These are phyloP conservation scores for Aurelia sp. DNA, from an alignment of 30 jellyfish, hydroid and myxozoan genomes.

Conservation along the genomic window DNA sequence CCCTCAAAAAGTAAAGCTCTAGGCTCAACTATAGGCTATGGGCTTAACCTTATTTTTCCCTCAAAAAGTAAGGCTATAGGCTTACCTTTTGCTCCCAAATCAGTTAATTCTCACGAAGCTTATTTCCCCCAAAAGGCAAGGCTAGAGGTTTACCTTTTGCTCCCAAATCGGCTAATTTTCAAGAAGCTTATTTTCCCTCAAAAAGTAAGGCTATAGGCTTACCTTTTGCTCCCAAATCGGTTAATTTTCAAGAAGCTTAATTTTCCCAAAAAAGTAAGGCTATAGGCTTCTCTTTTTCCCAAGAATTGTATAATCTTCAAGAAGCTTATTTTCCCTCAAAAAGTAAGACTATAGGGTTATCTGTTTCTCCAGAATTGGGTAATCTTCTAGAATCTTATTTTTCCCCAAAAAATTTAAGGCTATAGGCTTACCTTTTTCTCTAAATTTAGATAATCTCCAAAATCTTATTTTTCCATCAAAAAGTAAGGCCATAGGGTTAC, in stretches of 20 bases:
- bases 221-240: not conserved
- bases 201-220: not conserved
- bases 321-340: not conserved
- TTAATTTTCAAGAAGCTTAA: not conserved
- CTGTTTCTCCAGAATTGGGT: not conserved
- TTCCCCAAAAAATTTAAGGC: not conserved
- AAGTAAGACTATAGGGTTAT: slow-evolving; percentile 17
- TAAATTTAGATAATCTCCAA: too few relatives aligned
- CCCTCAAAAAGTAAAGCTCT: too few relatives aligned
- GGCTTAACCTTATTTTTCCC: not conserved
- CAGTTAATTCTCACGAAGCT: too few relatives aligned
- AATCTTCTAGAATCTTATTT: not conserved
- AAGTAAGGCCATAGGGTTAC: too few relatives aligned
- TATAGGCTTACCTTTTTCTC: not conserved
- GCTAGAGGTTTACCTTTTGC: too few relatives aligned
- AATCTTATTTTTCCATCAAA: not conserved
- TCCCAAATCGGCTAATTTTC: too few relatives aligned
- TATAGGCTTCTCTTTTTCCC: not conserved
- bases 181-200: too few relatives aligned
- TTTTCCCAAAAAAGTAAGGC: not conserved
- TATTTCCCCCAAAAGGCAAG: too few relatives aligned
- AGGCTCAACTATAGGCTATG: not conserved
- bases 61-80: too few relatives aligned
- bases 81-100: too few relatives aligned
- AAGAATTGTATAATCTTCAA: not conserved